Base-by-base conservation (phyloP, 2,888 invertebrate species). In the Himalopsyche kuldschensis region DNA sequence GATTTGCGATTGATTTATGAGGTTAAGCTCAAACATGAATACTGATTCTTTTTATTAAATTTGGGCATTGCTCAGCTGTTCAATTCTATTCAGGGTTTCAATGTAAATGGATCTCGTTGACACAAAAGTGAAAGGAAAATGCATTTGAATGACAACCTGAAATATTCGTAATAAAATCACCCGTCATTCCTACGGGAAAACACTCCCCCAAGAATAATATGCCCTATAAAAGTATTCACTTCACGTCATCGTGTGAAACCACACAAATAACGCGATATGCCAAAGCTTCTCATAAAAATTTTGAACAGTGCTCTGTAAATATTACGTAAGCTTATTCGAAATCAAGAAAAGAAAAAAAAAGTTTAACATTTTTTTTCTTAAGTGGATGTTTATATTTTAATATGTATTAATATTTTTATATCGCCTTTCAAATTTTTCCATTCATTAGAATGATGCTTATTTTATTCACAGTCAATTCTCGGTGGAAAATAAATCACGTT, bases 151-250 rank as follows among this genome's bases (percentile, higher is more conserved):
- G 86, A 86, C 86, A 86, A 84, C 81, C 80, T 82, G 85, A 86
- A 85, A 85, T 86, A 86, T 86, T 85, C 85, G 86, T 85, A 86
- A 86, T 86, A 86, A 86, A 86, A 86, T 86, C 85, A 86, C 83
- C 84, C 84, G 55, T 77, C 55, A 41, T 63, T 75, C 83, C 81
- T 81, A 32, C 30, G 77, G 81, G 78, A 79, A 55, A 81, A 79
- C 55, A 32, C 20, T 81, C 83, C 75, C 83, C 80, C 47, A 79
- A 76, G 79, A 81, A 85, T 85, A 79, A 85, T 83, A 79, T 79
- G 75, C 82, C 81, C 81, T 48, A 63, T 77, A 47, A 82, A 84
- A 79, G 81, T 82, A 85, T 85, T 85, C 85, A 82, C 83, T 75
- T 69, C 84, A 79, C 84, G 85, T 82, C 78, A 79, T 83, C 80